Base-by-base conservation (phyloP, 2,113 vertebrate genomes). In the Murina feae region DNA sequence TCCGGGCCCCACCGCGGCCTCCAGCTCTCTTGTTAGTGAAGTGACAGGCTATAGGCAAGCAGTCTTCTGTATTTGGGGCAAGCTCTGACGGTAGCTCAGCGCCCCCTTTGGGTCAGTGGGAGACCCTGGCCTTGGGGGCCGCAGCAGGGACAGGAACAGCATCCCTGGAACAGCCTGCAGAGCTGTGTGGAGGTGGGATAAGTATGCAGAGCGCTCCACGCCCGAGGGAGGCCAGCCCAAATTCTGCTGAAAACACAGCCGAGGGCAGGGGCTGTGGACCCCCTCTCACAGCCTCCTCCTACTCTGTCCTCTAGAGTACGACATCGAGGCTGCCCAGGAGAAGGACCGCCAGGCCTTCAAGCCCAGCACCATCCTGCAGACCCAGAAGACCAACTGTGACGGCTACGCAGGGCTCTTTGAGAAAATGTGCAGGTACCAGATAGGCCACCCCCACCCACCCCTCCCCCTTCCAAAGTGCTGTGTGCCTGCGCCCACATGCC, bases 391-490 rank as follows among this genome's bases (percentile, higher is more conserved):
- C 93, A 97, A 98, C 81, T 99, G 99, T 44, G 98, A 98, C 0
- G 99, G 99, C 88, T 99, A 99, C 0, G 98, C 99, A 0, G 97
- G 96, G 42, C 98, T 99, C 96, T 99, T 99, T 51, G 97, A 98
- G 84, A 96, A 97, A 44, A 99, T 99, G 99, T 99, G 99, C 99
- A 99, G 98, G 99, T 99, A 98, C 88, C 89, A 89, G 9, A 75
- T 84, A 75, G 37, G 0, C 44, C 13, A 0, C 51, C 4, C 0
- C 6, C 44, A 18, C 35, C 60, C 18, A 12, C 6, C 83, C 63
- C 32, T 23, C 37, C 7, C 30, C 78, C 69, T n/a, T 37, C 37
- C 75, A 18, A 25, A 83, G 47, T 4, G 1, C 90, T 60, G 42
- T 53, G 82, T 32, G 86, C 95, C 96, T 97, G 95, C 71, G 86